Evolutionary conservation across 2,888 invertebrate genomes (phyloP).

Genomic region (Gymnocheta viridis): DNA sequence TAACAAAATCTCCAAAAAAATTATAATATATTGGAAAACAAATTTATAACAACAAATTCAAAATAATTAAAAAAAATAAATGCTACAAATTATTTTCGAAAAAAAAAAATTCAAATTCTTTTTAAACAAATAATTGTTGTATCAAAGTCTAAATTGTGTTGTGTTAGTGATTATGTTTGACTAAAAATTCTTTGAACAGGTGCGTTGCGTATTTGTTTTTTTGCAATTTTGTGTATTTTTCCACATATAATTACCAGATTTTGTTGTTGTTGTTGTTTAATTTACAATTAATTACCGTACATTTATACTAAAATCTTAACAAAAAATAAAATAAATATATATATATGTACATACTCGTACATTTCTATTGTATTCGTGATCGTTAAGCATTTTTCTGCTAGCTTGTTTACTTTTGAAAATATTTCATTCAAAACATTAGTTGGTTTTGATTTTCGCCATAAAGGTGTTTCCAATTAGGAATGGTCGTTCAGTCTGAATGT

Average conservation of each 20-base stretch:
- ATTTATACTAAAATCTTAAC: constrained; percentile 12
- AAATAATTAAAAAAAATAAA: neutral
- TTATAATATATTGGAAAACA: neutral
- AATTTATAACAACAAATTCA: neutral
- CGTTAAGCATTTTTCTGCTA: neutral
- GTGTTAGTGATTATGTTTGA: neutral
- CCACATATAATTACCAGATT: constrained; percentile 50
- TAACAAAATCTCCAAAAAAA: neutral
- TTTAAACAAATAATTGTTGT: neutral
- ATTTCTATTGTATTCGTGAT: neutral
- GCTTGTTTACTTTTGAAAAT: constrained; percentile 5
- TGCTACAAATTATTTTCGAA: neutral
- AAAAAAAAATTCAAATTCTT: neutral
- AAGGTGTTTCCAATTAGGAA: neutral
- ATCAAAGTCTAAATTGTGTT: neutral
- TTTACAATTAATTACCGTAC: constrained; percentile 60
- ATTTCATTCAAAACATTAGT: constrained; percentile 29
- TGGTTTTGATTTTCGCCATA: constrained; percentile 1
- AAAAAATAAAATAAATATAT: too few relatives aligned
- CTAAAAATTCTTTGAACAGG: constrained; percentile 53
- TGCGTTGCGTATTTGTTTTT: constrained; percentile 38
- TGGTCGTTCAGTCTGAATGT: neutral
- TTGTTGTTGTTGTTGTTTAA: constrained; percentile 28
- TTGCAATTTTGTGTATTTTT: constrained; percentile 22
- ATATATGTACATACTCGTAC: too few relatives aligned